Conservation (phyloP, 1,140 invertebrate genomes). For the Sarcophaga peregrina region DNA sequence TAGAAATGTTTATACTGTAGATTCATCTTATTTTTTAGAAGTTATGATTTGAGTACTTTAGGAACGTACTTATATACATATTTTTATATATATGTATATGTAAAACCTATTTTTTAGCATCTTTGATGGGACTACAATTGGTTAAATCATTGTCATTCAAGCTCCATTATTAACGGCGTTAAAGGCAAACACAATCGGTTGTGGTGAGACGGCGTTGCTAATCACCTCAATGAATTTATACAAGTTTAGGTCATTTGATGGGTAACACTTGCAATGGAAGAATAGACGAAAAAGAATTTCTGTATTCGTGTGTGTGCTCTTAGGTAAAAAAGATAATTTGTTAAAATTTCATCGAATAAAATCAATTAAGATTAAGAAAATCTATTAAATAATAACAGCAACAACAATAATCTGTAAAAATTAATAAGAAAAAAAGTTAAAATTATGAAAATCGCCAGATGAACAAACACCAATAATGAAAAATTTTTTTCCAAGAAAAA, state of each 20-base stretch:
- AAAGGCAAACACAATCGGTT: too few species aligned
- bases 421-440: constrained; percentile 27
- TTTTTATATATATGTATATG: too few species aligned
- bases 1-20: too few species aligned
- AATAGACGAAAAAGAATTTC: constrained; percentile 46
- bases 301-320: constrained; percentile 44
- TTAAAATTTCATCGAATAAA: constrained; percentile 39
- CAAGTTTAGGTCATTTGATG: neutral
- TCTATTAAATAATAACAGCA: constrained; percentile 28
- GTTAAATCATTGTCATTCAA: too few species aligned
- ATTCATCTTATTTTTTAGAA: too few species aligned
- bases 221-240: neutral
- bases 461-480: constrained; percentile 24
- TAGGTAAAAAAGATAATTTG: constrained; percentile 43
- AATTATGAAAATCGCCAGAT: constrained; percentile 25
- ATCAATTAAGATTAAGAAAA: constrained; percentile 41
- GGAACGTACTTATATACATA: too few species aligned
- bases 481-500: constrained; percentile 37
- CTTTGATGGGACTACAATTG: too few species aligned
- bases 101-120: too few species aligned
- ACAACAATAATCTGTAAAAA: constrained; percentile 33
- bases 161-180: too few species aligned
- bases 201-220: too few species aligned
- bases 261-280: constrained; percentile 35
- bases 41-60: too few species aligned